Evolutionary conservation across 1,140 invertebrate genomes (phyloP).

Genomic region (Anthonomus grandis): DNA sequence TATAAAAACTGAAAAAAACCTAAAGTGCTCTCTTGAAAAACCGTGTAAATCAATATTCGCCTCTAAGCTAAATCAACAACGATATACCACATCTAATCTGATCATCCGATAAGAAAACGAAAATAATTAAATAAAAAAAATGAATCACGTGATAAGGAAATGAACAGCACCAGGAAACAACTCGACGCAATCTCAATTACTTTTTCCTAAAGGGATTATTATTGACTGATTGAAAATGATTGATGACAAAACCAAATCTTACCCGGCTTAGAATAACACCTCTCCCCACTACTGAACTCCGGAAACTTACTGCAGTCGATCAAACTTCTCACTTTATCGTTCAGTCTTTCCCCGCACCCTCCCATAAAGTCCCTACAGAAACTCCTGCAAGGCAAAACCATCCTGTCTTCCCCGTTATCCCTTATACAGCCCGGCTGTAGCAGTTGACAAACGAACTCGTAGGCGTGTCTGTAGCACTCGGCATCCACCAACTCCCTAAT

Average conservation of each 20-base stretch:
- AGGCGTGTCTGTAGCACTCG: slow-evolving; percentile 79
- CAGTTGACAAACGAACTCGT: slow-evolving; percentile 82
- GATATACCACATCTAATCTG: no score
- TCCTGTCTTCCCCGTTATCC: slow-evolving; percentile 52
- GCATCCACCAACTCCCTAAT: slow-evolving; percentile 72
- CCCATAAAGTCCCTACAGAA: slow-evolving; percentile 83
- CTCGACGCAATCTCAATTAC: no score
- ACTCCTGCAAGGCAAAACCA: slow-evolving; percentile 72
- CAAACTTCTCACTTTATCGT: slow-evolving; percentile 63
- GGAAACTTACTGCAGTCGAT: slow-evolving; percentile 80
- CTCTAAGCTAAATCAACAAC: no score
- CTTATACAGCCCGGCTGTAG: slow-evolving; percentile 72
- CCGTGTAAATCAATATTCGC: no score
- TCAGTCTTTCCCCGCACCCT: slow-evolving; percentile 73
- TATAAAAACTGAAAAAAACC: no score
- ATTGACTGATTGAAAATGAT: no score
- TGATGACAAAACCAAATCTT: slow-evolving; percentile 28
- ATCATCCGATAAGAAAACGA: no score
- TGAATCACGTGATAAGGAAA: no score
- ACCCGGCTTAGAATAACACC: slow-evolving; percentile 75
- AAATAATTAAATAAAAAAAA: no score
- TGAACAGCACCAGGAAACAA: no score
- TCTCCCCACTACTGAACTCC: slow-evolving; percentile 67
- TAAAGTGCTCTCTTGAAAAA: no score
- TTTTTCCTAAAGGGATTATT: no score